A percentile compares a stretch with the other conserved stretches of the same genome.
Evolutionary conservation across 1,140 invertebrate genomes (phyloP).

Genomic region (Metaphire vulgaris): DNA sequence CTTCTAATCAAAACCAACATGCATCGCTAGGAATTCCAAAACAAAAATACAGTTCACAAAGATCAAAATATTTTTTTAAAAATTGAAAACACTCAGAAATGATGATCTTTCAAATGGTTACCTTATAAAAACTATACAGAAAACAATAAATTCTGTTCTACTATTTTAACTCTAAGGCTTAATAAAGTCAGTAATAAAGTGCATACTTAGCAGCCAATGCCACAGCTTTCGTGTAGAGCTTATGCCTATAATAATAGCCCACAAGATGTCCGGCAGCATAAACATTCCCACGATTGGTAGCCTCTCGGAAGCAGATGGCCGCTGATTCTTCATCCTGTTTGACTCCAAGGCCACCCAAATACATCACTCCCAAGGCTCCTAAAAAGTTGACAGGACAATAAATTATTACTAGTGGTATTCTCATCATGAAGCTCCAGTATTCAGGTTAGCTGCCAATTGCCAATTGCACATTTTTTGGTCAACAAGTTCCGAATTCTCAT

Average conservation of each 20-base stretch:
- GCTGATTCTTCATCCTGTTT: conserved; percentile 37
- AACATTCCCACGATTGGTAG: conserved; percentile 50
- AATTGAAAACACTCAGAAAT: no score
- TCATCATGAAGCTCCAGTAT: background rate
- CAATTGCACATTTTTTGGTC: no score
- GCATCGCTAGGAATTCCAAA: no score
- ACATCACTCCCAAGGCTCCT: conserved; percentile 52
- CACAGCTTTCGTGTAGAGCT: conserved; percentile 49
- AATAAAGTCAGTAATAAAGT: no score
- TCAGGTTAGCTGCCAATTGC: background rate
- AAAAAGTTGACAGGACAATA: conserved; percentile 22
- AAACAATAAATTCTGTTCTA: no score
- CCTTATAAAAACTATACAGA: no score
- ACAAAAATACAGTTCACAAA: no score
- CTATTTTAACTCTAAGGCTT: no score
- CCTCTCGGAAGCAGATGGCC: conserved; percentile 48
- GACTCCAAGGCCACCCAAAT: conserved; percentile 48
- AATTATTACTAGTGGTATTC: background rate
- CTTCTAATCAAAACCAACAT: no score
- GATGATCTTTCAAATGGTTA: no score
- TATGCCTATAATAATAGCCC: conserved; percentile 47
- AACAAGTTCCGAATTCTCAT: no score
- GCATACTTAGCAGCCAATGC: conserved; percentile 50
- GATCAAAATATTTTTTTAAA: no score
- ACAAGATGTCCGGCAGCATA: conserved; percentile 52